Evolutionary conservation across 2,797 vertebrate species (phyloP), one percentile per base, ranked within the genome.

Genomic region (Xenentodon cancila): DNA sequence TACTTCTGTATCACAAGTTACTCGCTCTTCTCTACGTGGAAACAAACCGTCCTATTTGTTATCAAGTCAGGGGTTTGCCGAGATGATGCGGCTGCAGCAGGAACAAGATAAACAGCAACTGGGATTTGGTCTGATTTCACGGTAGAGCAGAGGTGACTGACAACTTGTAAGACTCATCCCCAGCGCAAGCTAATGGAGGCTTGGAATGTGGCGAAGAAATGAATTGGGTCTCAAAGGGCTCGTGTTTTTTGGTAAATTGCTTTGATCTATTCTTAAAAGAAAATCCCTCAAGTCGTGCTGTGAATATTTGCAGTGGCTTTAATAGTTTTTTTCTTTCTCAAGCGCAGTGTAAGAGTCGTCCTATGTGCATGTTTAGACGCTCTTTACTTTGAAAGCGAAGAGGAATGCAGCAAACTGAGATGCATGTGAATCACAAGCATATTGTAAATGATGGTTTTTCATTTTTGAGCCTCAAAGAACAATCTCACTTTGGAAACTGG

Each of bases 221-320:
- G 82, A 80, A 79, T 80, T 65, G 76, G 71, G 59, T 86, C 75
- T 86, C 73, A 68, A 17, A 54, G 61, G 75, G 54, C 52, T 84
- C 54, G 13, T 82, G 68, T 60, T 71, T 76, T 64, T 67, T 43
- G 59, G 60, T 51, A 62, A 82, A 80, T 79, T 76, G 68, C 80
- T 85, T 85, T 84, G 79, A 88, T 84, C 80, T 83, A 68, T 83
- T 83, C 75, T 74, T 62, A 71, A 81, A 81, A 84, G 73, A 81
- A 83, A 84, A 87, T 77, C 80, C 75, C 55, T 73, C 17, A 66
- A 80, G 81, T 85, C 65, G 59, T 53, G 71, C 73, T 71, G 64
- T 70, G 80, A 86, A 87, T 88, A 75, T 80, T 77, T 75, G 62
- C 66, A 54, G 76, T 59, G 73, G 54, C 61, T 78, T 82, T 75